These are phyloP conservation scores for Zelleria hepariella DNA, from an alignment of 2,888 invertebrate genomes.

Conservation along the genomic window DNA sequence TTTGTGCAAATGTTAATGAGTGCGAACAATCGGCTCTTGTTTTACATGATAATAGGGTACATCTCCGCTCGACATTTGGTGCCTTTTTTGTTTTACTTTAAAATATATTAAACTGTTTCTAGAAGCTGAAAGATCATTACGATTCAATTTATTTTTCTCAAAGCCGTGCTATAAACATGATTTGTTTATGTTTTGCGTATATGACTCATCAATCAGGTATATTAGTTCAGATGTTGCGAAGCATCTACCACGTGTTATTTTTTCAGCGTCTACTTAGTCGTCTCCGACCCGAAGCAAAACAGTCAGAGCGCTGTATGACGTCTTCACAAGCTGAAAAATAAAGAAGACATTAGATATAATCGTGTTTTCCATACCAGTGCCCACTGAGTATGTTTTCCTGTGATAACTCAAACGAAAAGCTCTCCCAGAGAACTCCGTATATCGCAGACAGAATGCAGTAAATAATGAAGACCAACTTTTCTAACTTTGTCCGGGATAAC, in stretches of 20 bases:
- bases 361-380: background rate
- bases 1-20: slow-evolving; percentile 35
- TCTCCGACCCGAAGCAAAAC: slow-evolving; percentile 38
- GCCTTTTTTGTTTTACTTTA: background rate
- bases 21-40: slow-evolving; percentile 20
- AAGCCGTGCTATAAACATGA: background rate
- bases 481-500: background rate
- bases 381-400: background rate
- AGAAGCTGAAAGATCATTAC: background rate
- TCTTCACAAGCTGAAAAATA: slow-evolving; percentile 53
- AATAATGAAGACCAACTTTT: background rate
- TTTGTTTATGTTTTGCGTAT: background rate
- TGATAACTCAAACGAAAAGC: too few species aligned
- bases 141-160: background rate
- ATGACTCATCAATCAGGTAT: background rate
- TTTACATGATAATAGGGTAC: slow-evolving; percentile 30
- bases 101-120: background rate
- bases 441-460: too few species aligned
- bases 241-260: background rate
- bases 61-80: background rate
- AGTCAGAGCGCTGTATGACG: slow-evolving; percentile 56
- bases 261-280: slow-evolving; percentile 9
- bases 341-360: background rate
- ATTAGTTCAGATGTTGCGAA: background rate
- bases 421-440: too few species aligned